Percentiles rank a stretch among this genome's conserved stretches.
phyloP scores from a whole-genome alignment of 2,113 vertebrate genomes.

The Tenebrosternarchus preto region DNA sequence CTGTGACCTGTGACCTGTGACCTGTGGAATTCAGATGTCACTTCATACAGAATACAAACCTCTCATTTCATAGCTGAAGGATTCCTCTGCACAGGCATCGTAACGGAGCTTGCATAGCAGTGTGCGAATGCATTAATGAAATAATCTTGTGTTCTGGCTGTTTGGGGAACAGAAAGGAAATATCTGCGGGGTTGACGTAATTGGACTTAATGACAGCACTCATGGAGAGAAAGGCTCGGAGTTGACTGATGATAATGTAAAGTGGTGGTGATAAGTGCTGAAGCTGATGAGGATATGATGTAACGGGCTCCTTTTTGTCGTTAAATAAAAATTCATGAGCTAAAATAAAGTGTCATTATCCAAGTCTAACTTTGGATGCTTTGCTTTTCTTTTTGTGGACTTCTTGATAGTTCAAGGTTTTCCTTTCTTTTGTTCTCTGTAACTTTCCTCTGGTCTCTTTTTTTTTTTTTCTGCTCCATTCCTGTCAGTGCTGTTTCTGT shows the following conservation, averaged over 20 bases:
- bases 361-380: background rate
- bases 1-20: no score
- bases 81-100: constrained; percentile 42
- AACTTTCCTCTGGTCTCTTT: background rate
- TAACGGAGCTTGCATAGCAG: constrained; percentile 16
- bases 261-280: constrained; percentile 9
- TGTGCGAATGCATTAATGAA: constrained; percentile 24
- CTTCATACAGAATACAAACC: constrained; percentile 49
- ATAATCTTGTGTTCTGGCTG: constrained; percentile 10
- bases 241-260: constrained; percentile 35
- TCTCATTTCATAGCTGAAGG: constrained; percentile 43
- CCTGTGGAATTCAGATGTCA: constrained; percentile 42
- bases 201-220: constrained; percentile 37
- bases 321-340: background rate
- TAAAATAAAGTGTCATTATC: background rate
- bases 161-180: constrained; percentile 3
- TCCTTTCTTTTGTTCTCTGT: background rate
- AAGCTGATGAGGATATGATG: background rate
- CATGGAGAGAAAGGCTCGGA: constrained; percentile 15
- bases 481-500: background rate
- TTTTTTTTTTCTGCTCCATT: background rate
- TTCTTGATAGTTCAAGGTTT: constrained; percentile 17
- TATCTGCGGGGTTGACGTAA: background rate
- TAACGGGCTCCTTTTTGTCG: background rate
- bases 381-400: background rate